Base-by-base conservation (phyloP, 2,797 vertebrate genomes). In the Orientallactaga sibirica region DNA sequence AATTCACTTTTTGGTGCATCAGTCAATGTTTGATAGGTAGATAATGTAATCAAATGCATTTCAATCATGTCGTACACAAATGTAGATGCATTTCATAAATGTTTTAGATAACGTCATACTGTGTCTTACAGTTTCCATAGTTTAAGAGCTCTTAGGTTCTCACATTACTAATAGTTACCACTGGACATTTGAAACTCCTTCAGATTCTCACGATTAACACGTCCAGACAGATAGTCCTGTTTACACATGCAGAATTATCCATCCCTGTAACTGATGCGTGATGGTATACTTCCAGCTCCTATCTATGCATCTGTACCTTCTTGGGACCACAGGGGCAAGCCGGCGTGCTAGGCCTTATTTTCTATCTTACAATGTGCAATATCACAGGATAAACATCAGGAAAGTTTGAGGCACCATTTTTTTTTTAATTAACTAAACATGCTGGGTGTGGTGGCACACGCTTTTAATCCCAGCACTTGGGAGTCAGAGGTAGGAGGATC, bases 151-250 rank as follows among this genome's bases (percentile, higher is more conserved):
- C 6, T 71, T 85, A 83, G 77, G 27, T 77, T 82, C 37, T 8
- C 79, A 96, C 90, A 96, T 94, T 83, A 52, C 86, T 74, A 94
- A 78, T 80, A 93, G 86, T 71, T 81, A 74, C 16, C 41, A 87
- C 90, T n/a, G 52, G 25, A 52, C 1, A 15, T 90, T 93, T 78
- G 20, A 88, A 25, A 58, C 7, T 67, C 61, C 68, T 97, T 95
- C 87, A 86, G 70, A 20, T 87, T 18, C 48, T 94, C 81, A 20
- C 64, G 84, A 74, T 81, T 89, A 94, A 64, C 83, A 71, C 80
- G 52, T 27, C 55, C 61, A 82, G 19, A 37, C 3, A 77, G 86
- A 96, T 37, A 89, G 95, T 76, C 5, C 25, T 79, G 52, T 79
- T 9, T 84, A 91, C 25, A 24, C n/a, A 90, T 92, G 79, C 43